Conservation (phyloP, 2,113 vertebrate species). For the rabbit (Oryctolagus cuniculus) region DNA sequence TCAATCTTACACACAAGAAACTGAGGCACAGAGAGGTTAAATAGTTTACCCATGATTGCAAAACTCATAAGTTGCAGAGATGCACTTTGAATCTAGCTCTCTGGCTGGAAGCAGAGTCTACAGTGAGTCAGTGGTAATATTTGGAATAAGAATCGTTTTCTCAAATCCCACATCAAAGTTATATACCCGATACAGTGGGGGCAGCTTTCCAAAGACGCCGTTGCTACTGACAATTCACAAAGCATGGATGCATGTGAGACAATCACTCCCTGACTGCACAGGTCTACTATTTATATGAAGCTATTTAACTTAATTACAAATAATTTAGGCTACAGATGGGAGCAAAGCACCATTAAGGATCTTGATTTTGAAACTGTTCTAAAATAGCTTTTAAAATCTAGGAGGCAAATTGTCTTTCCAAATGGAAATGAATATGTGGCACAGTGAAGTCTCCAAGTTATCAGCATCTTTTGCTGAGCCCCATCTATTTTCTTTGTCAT, state of each 20-base stretch:
- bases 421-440: constrained; percentile 77
- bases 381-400: constrained; percentile 84
- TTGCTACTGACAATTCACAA: constrained; percentile 64
- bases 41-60: neutral
- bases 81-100: neutral
- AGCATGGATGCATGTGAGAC: constrained; percentile 56
- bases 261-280: constrained; percentile 73
- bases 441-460: constrained; percentile 65
- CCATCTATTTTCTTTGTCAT: constrained; percentile 74
- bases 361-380: constrained; percentile 81
- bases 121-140: neutral
- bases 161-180: constrained; percentile 23
- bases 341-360: constrained; percentile 82
- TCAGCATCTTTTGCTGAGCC: constrained; percentile 73
- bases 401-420: constrained; percentile 83
- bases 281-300: constrained; percentile 83
- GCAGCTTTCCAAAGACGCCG: neutral
- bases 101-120: neutral
- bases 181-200: neutral
- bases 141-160: constrained; percentile 16
- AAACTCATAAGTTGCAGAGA: neutral
- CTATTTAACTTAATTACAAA: constrained; percentile 83
- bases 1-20: constrained; percentile 58
- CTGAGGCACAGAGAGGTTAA: neutral
- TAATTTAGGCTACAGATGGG: constrained; percentile 82